Conservation (phyloP, 1,140 invertebrate genomes). For the Zaprionus vittiger region DNA sequence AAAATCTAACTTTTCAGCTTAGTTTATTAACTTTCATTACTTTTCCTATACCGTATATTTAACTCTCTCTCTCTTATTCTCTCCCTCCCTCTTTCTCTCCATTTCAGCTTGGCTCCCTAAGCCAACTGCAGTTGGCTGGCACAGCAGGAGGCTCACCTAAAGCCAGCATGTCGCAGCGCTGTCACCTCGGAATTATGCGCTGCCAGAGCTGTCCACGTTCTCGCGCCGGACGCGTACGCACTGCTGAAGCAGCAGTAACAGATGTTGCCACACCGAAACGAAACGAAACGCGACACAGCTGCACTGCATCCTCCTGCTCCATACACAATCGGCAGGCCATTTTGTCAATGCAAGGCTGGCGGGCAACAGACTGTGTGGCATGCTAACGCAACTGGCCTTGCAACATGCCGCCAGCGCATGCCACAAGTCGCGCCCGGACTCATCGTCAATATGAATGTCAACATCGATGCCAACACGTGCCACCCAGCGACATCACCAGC, state of each 20-base stretch:
- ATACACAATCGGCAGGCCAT: conserved; percentile 96
- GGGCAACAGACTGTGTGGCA: conserved; percentile 91
- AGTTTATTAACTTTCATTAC: not conserved
- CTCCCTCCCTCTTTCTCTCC: not conserved
- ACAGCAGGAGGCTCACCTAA: conserved; percentile 94
- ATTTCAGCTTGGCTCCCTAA: not conserved
- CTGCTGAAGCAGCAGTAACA: conserved; percentile 85
- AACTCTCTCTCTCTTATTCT: conserved; percentile 92
- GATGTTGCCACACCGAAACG: conserved; percentile 90
- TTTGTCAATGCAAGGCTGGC: conserved; percentile 95
- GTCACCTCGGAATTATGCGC: conserved; percentile 91
- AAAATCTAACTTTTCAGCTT: not conserved
- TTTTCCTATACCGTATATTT: conserved; percentile 84
- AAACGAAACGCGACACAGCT: conserved; percentile 91
- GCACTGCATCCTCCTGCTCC: conserved; percentile 86
- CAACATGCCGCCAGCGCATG: conserved; percentile 92
- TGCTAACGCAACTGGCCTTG: conserved; percentile 92
- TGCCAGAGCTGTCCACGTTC: conserved; percentile 88
- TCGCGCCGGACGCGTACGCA: conserved; percentile 90
- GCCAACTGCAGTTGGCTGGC: not conserved
- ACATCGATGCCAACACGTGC: conserved; percentile 54
- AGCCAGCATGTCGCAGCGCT: conserved; percentile 91
- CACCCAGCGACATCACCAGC: conserved; percentile 1
- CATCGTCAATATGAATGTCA: conserved; percentile 87
- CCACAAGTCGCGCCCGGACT: conserved; percentile 92